Base-by-base conservation (phyloP, 2,888 invertebrate genomes). In the Galeopsomyia nigrocyanea region DNA sequence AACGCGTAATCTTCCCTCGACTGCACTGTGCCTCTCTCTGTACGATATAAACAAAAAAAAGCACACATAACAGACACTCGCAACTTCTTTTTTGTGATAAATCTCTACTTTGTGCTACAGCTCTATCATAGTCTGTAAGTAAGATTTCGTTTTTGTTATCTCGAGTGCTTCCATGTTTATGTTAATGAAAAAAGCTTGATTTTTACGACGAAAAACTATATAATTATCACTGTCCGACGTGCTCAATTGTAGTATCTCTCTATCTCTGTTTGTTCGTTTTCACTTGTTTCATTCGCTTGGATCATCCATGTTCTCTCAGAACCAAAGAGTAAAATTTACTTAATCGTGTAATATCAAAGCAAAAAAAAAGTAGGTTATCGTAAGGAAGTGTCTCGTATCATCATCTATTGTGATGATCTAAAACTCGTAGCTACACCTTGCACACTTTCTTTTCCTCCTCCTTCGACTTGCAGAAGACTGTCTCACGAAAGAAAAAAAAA, bases 1-100 rank as follows among this genome's bases (percentile, higher is more conserved):
- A 56, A 51, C 10, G 62, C 69, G 67, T 74, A 64, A 74, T 68
- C 67, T 71, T 71, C 67, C 50, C 51, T 50, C 64, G 67, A 71
- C 70, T 74, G 68, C 70, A 71, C 74, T 74, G 71, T 71, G 71
- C 74, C 68, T 67, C 66, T 65, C 56, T 69, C 62, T 63, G 62
- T 69, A 57, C 63, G 57, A 50, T 63, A 63, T 69, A 46, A 22
- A 26, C n/a, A 50, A 13, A 56, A 2, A 16, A 6, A 46, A 6
- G 6, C 31, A 9, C 39, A 39, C 39, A 13, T 39, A 39, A 10
- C 10, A 58, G 2, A 2, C 57, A 58, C 19, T 39, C 39, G 39
- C 10, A 39, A 39, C 1, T 39, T 39, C 13, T 39, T 39, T 39
- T 39, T 39, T 10, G 1, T 10, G 1, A 39, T 39, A 39, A 10